A percentile compares a stretch with the other conserved stretches of the same genome.
Evolutionary conservation across 2,888 invertebrate genomes (phyloP).

Genomic region (Hirtodrosophila trivittata): DNA sequence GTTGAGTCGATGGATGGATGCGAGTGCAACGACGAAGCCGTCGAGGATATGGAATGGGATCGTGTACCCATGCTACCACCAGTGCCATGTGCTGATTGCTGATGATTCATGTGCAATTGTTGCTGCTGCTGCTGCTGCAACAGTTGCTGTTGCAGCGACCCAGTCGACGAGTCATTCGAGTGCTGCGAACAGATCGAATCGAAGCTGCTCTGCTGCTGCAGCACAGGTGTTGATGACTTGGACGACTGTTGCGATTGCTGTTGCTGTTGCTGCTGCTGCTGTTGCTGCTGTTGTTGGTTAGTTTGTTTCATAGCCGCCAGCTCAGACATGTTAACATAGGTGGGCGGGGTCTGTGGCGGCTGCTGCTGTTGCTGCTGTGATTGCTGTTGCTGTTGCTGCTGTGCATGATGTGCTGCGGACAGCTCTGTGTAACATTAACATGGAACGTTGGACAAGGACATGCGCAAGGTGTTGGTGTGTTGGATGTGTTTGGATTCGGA

Average conservation of each 20-base stretch:
- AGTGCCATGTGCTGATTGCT: slow-evolving; percentile 45
- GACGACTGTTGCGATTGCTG: slow-evolving; percentile 50
- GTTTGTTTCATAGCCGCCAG: slow-evolving; percentile 90
- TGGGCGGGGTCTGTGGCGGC: slow-evolving; percentile 86
- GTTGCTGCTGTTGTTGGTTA: slow-evolving; percentile 84
- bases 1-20: slow-evolving; percentile 83
- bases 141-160: slow-evolving; percentile 66
- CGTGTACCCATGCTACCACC: slow-evolving; percentile 60
- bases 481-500: slow-evolving; percentile 12
- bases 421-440: slow-evolving; percentile 74
- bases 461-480: slow-evolving; percentile 52
- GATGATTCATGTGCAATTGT: slow-evolving; percentile 47
- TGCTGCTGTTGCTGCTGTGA: slow-evolving; percentile 61
- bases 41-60: slow-evolving; percentile 79
- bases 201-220: slow-evolving; percentile 85
- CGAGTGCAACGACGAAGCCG: slow-evolving; percentile 81
- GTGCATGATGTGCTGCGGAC: slow-evolving; percentile 81
- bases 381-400: slow-evolving; percentile 68
- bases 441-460: slow-evolving; percentile 55
- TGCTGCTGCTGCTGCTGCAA: slow-evolving; percentile 49
- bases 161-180: slow-evolving; percentile 80
- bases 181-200: slow-evolving; percentile 82
- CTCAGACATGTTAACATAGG: slow-evolving; percentile 97
- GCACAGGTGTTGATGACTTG: slow-evolving; percentile 73
- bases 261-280: slow-evolving; percentile 61